A percentile compares a stretch with the other conserved stretches of the same genome.
Conservation (phyloP, 2,113 vertebrate species). For the Apeltes quadracus region DNA sequence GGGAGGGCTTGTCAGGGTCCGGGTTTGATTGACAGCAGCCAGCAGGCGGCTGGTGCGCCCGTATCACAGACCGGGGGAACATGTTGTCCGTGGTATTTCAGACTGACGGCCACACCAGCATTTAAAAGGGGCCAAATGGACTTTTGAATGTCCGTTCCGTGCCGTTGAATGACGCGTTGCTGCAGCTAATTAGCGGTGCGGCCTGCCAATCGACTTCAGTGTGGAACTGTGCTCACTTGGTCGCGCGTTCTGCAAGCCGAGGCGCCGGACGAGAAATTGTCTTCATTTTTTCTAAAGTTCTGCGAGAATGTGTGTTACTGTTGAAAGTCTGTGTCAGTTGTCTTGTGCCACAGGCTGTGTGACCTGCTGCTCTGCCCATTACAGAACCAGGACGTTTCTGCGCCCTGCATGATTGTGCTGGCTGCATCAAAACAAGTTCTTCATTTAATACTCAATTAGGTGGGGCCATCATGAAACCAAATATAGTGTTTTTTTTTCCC, state of each 20-base stretch:
- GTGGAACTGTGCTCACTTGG: neutral
- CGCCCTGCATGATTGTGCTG: neutral
- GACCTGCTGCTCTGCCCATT: neutral
- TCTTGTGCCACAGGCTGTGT: neutral
- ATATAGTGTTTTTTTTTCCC: neutral
- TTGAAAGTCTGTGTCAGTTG: neutral
- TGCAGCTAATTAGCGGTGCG: neutral
- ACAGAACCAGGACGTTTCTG: neutral
- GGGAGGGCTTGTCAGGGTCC: neutral
- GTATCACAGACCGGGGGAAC: neutral
- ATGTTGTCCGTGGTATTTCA: neutral
- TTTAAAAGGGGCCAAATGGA: neutral
- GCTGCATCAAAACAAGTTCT: neutral
- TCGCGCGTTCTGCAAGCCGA: neutral
- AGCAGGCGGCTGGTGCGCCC: neutral
- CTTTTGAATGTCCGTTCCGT: neutral
- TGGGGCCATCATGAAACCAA: neutral
- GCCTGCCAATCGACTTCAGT: neutral
- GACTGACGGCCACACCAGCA: neutral
- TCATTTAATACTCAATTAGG: neutral
- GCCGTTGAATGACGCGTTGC: neutral
- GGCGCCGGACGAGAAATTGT: neutral
- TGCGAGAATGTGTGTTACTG: neutral
- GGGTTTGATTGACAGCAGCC: conserved; percentile 8
- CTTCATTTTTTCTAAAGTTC: too few species aligned